Conservation (phyloP, 2,113 vertebrate genomes). For the Cettia cetti region DNA sequence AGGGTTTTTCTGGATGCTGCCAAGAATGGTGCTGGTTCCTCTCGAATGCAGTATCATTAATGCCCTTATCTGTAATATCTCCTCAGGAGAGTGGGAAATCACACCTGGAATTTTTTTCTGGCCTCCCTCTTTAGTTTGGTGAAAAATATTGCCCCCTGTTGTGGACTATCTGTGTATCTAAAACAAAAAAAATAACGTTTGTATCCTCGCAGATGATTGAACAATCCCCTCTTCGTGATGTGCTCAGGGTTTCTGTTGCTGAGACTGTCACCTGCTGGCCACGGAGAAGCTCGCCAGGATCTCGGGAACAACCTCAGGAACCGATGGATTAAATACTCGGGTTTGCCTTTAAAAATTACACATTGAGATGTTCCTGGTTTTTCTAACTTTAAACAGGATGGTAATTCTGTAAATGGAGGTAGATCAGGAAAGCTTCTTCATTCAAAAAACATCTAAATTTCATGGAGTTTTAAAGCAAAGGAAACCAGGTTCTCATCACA, state of each 20-base stretch:
- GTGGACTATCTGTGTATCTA: neutral
- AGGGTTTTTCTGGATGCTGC: neutral
- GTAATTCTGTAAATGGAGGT: neutral
- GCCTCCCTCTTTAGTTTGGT: neutral
- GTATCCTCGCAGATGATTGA: neutral
- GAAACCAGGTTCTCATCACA: neutral
- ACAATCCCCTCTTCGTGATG: neutral
- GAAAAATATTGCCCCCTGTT: neutral
- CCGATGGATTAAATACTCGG: neutral
- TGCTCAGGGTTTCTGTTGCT: neutral
- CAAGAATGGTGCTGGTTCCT: neutral
- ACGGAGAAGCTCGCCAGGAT: neutral
- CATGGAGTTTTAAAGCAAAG: neutral
- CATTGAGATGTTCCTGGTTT: neutral
- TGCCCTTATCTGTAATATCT: neutral
- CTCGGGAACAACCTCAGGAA: neutral
- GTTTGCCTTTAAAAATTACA: neutral
- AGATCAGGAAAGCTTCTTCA: neutral
- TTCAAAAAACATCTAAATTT: neutral
- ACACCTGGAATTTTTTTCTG: neutral
- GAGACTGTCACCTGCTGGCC: conserved; percentile 55
- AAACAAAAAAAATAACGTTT: neutral
- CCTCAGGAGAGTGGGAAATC: neutral
- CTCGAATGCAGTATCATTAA: neutral
- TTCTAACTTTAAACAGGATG: neutral